Evolutionary conservation across 1,140 invertebrate genomes (phyloP).

Genomic region (Tribolium castaneum): DNA sequence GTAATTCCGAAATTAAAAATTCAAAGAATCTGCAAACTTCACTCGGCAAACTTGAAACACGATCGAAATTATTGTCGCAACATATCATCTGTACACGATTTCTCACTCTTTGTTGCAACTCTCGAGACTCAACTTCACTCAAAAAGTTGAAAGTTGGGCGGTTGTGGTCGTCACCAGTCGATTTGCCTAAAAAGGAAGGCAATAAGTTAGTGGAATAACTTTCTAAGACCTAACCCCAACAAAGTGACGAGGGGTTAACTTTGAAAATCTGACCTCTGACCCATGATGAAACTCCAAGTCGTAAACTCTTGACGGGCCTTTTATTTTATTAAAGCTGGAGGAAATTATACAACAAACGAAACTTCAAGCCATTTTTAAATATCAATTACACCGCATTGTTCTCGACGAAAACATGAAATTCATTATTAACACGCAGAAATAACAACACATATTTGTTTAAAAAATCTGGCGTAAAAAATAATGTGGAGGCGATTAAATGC

Average conservation of each 20-base stretch:
- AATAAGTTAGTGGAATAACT: constrained; percentile 24
- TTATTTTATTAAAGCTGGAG: background rate
- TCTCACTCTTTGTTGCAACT: background rate
- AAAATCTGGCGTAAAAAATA: too few relatives aligned
- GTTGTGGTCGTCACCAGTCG: constrained; percentile 17
- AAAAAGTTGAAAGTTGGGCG: constrained; percentile 3
- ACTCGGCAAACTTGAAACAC: background rate
- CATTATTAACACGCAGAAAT: too few relatives aligned
- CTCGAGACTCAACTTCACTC: constrained; percentile 5
- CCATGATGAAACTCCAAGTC: constrained; percentile 11
- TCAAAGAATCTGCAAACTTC: background rate
- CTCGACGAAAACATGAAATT: background rate
- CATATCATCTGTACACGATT: background rate
- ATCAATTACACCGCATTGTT: background rate
- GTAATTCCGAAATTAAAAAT: background rate
- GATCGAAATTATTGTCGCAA: background rate
- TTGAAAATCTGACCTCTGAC: constrained; percentile 23
- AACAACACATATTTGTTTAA: too few relatives aligned
- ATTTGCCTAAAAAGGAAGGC: constrained; percentile 11
- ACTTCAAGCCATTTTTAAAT: background rate
- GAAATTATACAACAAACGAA: background rate
- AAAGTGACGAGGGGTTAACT: constrained; percentile 20
- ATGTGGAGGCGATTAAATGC: too few relatives aligned
- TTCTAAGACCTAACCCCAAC: constrained; percentile 12
- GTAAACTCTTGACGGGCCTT: background rate